Conservation (phyloP, 1,140 invertebrate species). For the Drosophila orosa region DNA sequence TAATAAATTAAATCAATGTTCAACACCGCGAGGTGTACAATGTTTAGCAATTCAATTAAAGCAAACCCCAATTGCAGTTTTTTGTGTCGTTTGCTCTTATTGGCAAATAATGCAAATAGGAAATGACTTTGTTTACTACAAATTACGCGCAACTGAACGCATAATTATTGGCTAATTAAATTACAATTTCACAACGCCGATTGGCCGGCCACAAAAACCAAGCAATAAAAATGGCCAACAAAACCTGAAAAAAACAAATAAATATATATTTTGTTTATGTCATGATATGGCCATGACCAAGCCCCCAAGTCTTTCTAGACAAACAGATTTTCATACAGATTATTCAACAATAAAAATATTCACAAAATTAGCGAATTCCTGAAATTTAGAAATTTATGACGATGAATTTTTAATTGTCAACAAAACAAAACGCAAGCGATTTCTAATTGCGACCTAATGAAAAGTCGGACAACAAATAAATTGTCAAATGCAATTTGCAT, state of each 20-base stretch:
- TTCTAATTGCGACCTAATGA: slow-evolving; percentile 26
- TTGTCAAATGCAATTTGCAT: slow-evolving; percentile 31
- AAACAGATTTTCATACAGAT: slow-evolving; percentile 33
- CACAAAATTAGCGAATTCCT: slow-evolving; percentile 6
- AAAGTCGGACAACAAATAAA: slow-evolving; percentile 11
- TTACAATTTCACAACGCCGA: slow-evolving; percentile 45
- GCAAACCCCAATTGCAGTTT: slow-evolving; percentile 5
- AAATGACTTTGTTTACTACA: slow-evolving; percentile 54
- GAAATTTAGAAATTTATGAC: slow-evolving; percentile 28
- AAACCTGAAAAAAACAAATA: slow-evolving; percentile 28
- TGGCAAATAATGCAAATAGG: slow-evolving; percentile 39
- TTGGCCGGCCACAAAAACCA: slow-evolving; percentile 13
- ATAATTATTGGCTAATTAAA: slow-evolving; percentile 73
- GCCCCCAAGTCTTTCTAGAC: neutral
- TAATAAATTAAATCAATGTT: slow-evolving; percentile 2
- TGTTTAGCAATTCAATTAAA: slow-evolving; percentile 37
- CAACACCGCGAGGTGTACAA: slow-evolving; percentile 2
- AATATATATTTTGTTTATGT: slow-evolving; percentile 15
- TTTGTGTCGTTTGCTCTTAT: slow-evolving; percentile 13
- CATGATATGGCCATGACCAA: slow-evolving; percentile 4
- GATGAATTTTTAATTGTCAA: slow-evolving; percentile 36
- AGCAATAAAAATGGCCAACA: slow-evolving; percentile 25
- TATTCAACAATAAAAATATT: slow-evolving; percentile 26
- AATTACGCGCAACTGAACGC: slow-evolving; percentile 49
- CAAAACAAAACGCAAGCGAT: slow-evolving; percentile 22